Evolutionary conservation across 64 coral and sea anemone species (phyloP).

Genomic region (Pachyseris speciosa): DNA sequence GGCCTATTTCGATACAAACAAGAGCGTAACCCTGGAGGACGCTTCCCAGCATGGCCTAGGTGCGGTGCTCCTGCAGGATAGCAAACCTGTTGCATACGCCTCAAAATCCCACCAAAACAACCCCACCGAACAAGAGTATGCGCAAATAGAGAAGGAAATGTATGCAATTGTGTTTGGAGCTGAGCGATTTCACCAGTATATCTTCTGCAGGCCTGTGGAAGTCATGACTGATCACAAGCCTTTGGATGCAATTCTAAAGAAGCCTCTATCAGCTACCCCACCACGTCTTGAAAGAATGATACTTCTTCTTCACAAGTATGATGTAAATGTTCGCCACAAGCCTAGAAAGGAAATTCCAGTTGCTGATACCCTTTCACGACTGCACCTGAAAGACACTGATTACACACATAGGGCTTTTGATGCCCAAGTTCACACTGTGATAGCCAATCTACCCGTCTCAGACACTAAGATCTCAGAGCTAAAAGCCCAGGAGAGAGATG

Average conservation of each 20-base stretch:
- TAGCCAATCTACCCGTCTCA: neutral
- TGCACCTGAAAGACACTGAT: neutral
- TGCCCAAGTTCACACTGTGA: neutral
- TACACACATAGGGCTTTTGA: neutral
- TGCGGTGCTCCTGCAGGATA: neutral
- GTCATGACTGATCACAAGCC: neutral
- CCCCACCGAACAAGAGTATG: neutral
- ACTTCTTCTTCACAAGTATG: neutral
- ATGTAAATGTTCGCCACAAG: neutral
- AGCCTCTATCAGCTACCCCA: neutral
- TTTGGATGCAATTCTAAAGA: neutral
- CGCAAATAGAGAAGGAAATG: neutral
- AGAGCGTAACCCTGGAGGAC: neutral
- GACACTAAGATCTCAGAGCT: too few relatives aligned
- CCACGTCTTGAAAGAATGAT: neutral
- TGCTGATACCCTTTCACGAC: neutral
- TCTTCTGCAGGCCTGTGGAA: neutral
- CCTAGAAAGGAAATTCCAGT: slow-evolving; percentile 2
- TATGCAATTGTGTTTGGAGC: neutral
- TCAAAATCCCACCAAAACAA: neutral
- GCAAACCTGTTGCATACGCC: neutral
- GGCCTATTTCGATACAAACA: too few relatives aligned
- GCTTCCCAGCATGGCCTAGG: neutral
- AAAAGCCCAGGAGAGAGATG: neutral
- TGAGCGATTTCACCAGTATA: neutral